Conservation (phyloP, 2,797 vertebrate genomes). For the Pseudomugil tenellus region DNA sequence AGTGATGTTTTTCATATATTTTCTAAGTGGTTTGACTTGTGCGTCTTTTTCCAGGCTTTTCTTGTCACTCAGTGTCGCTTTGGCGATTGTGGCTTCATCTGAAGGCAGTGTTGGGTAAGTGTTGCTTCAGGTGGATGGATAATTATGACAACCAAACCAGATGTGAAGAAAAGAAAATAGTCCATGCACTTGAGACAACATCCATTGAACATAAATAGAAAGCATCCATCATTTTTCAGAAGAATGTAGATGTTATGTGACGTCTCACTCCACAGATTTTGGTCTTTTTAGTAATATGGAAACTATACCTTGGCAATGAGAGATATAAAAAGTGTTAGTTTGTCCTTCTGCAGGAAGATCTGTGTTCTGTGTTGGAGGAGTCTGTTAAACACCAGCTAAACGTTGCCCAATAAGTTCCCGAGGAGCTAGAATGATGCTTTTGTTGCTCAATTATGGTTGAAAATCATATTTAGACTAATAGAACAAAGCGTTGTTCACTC, state of each 20-base stretch:
- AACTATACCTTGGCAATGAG: background rate
- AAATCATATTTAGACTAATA: no score
- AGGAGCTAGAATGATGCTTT: background rate
- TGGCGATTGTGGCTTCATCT: slow-evolving; percentile 54
- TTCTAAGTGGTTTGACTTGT: background rate
- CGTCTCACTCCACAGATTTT: background rate
- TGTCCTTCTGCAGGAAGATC: background rate
- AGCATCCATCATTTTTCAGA: no score
- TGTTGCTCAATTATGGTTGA: background rate
- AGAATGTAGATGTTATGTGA: no score
- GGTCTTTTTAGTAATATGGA: background rate
- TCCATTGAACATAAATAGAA: no score
- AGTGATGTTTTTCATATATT: background rate
- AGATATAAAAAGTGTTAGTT: background rate
- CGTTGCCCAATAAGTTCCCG: no score
- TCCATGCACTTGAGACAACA: no score
- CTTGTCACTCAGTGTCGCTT: slow-evolving; percentile 24
- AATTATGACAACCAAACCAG: background rate
- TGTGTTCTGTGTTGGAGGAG: background rate
- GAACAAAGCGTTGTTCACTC: background rate
- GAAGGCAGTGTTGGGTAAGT: slow-evolving; percentile 74
- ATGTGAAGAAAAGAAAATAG: background rate
- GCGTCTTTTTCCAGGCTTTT: slow-evolving; percentile 50
- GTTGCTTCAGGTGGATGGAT: background rate
- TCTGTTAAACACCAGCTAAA: no score